Base-by-base conservation (phyloP, 2,797 vertebrate species). In the Liparis tanakae region DNA sequence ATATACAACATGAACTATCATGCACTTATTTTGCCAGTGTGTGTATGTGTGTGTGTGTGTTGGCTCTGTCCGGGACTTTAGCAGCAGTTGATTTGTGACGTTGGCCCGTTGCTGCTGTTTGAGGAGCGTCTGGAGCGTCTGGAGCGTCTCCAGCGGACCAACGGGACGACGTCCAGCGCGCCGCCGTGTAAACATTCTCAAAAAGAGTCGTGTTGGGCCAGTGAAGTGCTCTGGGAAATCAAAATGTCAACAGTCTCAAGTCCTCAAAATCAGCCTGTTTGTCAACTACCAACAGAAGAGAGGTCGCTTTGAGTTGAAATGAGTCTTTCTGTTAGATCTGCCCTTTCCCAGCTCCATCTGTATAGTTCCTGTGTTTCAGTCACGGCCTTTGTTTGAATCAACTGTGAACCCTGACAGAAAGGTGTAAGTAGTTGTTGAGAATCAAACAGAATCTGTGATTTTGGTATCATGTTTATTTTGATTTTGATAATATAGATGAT, bases 211-310 rank as follows among this genome's bases (percentile, higher is more conserved):
- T 62, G 54, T 20, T 51, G 34, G 37, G 39, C 6, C 5, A 18
- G 9, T 69, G 62, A 71, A 69, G 48, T 37, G 61, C 46, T 56
- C 5, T 13, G 8, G 74, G 55, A 72, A 83, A 81, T 79, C 71
- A 68, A 25, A 33, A 67, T 12, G 13, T 62, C 72, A 30, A 30
- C 25, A 30, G 25, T 30, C 25, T 30, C 25, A 30, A 30, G 25
- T 30, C 25, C 4, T 25, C 4, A 12, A 39, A 57, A 65, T 67
- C 25, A 61, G 50, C 41, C 60, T 48, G 46, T 57, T 6, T 4
- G 15, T 58, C 51, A 41, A 10, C 67, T 17, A 41, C 67, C 55
- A 67, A 75, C 10, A 12, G 50, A 51, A 51, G 22, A 51, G 48
- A 2, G 25, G 25, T 30, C 25, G 25, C 25, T 30, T 30, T 30